A percentile compares a stretch with the other conserved stretches of the same genome.
These are phyloP conservation scores for Crotalus viridis DNA, from an alignment of 2,113 vertebrate genomes.

Conservation along the genomic window DNA sequence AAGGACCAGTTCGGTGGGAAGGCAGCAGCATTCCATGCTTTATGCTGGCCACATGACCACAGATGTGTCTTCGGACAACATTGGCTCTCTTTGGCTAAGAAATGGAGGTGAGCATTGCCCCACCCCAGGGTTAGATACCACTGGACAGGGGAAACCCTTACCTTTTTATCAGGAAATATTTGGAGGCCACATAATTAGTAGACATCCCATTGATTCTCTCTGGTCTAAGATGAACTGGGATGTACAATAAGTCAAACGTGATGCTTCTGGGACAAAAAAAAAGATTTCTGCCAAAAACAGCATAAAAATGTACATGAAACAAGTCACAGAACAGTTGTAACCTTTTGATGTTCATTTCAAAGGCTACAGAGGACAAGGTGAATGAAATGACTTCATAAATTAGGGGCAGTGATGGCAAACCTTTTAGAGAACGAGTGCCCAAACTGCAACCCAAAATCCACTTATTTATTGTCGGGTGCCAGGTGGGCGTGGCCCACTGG, in stretches of 20 bases:
- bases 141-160: background rate
- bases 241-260: background rate
- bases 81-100: background rate
- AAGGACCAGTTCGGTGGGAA: background rate
- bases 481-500: too few relatives aligned
- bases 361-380: background rate
- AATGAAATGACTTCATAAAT: background rate
- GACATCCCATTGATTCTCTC: background rate
- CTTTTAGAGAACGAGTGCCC: too few relatives aligned
- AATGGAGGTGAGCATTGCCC: background rate
- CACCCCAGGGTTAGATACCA: background rate
- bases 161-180: background rate
- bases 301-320: background rate
- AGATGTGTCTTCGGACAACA: background rate
- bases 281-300: background rate
- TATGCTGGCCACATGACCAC: background rate
- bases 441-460: too few relatives aligned
- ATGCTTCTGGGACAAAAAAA: background rate
- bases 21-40: background rate
- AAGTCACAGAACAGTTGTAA: background rate
- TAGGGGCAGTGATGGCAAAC: too few relatives aligned
- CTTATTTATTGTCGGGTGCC: too few relatives aligned
- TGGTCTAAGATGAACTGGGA: background rate
- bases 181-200: background rate
- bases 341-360: background rate